Evolutionary conservation across 2,888 invertebrate species (phyloP).

Genomic region (Plebejus anna): DNA sequence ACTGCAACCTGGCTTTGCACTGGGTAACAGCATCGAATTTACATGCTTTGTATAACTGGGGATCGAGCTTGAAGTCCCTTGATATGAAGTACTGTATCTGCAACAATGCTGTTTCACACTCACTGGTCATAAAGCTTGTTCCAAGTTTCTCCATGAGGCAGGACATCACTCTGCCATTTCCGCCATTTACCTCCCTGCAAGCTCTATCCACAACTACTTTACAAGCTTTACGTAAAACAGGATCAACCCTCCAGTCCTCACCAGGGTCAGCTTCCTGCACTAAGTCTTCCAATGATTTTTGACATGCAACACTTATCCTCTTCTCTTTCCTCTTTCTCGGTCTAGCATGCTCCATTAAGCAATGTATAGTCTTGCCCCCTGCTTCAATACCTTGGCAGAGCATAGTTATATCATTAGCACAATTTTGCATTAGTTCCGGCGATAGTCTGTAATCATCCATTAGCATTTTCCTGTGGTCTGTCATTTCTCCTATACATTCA

Average conservation of each 20-base stretch:
- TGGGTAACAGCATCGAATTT: slow-evolving; percentile 90
- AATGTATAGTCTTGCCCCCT: slow-evolving; percentile 95
- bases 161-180: slow-evolving; percentile 91
- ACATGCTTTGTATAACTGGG: slow-evolving; percentile 92
- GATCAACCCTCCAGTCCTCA: slow-evolving; percentile 97
- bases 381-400: slow-evolving; percentile 87
- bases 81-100: slow-evolving; percentile 99
- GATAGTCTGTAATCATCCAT: slow-evolving; percentile 96
- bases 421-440: slow-evolving; percentile 94
- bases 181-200: slow-evolving; percentile 86
- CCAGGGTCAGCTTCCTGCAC: slow-evolving; percentile 95
- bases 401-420: slow-evolving; percentile 89
- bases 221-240: slow-evolving; percentile 91
- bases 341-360: slow-evolving; percentile 93
- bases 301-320: slow-evolving; percentile 85
- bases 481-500: slow-evolving; percentile 93
- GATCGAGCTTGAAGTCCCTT: slow-evolving; percentile 95
- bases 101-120: slow-evolving; percentile 94
- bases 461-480: slow-evolving; percentile 92
- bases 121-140: slow-evolving; percentile 89
- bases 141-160: slow-evolving; percentile 97
- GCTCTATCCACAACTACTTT: slow-evolving; percentile 89
- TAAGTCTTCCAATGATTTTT: slow-evolving; percentile 88
- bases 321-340: slow-evolving; percentile 82
- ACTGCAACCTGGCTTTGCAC: slow-evolving; percentile 89